Percentiles rank a stretch among this genome's conserved stretches.
Conservation (phyloP, 2,797 vertebrate genomes). For the Hybognathus amarus region DNA sequence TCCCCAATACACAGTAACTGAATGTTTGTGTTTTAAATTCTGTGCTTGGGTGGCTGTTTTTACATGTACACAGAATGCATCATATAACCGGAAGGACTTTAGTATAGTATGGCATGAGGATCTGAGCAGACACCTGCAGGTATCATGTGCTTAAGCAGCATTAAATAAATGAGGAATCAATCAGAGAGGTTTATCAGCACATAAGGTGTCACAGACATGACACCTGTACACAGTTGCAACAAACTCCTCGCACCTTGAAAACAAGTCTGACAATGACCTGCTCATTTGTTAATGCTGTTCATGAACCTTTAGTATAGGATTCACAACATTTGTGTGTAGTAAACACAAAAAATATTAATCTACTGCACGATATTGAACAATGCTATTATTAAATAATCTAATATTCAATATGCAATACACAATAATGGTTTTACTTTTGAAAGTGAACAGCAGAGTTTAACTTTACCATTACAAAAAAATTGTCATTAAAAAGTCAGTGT, state of each 20-base stretch:
- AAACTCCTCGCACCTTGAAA: neutral
- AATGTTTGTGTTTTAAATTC: slow-evolving; percentile 18
- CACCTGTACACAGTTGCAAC: slow-evolving; percentile 46
- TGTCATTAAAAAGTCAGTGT: too few species aligned
- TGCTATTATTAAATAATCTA: too few species aligned
- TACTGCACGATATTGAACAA: too few species aligned
- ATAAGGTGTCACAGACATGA: slow-evolving; percentile 51
- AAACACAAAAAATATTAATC: neutral
- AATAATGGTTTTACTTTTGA: too few species aligned
- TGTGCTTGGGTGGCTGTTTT: slow-evolving; percentile 2
- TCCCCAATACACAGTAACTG: neutral
- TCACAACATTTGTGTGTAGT: neutral
- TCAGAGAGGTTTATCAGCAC: slow-evolving; percentile 46
- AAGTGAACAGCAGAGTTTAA: too few species aligned
- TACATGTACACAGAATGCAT: slow-evolving; percentile 10
- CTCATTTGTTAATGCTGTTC: neutral
- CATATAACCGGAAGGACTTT: slow-evolving; percentile 37
- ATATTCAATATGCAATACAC: too few species aligned
- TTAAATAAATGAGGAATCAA: slow-evolving; percentile 59
- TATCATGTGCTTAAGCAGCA: slow-evolving; percentile 60
- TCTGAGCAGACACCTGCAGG: slow-evolving; percentile 33
- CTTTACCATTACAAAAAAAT: too few species aligned
- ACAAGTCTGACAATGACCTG: neutral
- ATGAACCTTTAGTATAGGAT: neutral
- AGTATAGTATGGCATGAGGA: slow-evolving; percentile 45